Base-by-base conservation (phyloP, 2,113 vertebrate genomes). In the Trochalopteron elliotii region DNA sequence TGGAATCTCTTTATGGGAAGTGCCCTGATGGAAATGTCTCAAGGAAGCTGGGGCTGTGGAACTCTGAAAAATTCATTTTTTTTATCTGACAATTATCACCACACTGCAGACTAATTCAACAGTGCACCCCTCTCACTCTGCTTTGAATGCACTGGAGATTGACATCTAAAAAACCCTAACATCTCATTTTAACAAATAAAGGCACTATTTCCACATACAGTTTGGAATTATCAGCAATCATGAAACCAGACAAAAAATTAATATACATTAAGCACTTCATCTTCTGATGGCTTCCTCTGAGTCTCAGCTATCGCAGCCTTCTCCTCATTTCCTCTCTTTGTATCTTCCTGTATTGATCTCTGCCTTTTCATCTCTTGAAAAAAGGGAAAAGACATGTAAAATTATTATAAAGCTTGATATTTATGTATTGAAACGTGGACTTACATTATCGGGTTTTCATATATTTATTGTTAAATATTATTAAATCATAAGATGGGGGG, bases 341-440 rank as follows among this genome's bases (percentile, higher is more conserved):
- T 98, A 97, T 99, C 99, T 98, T 99, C 99, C 77, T 99, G 99
- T 95, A 98, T 98, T 96, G 99, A 99, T 97, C 99, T 99, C 97
- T 99, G 99, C 97, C 98, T 98, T 98, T 99, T 99, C 96, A 99
- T 98, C 98, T 99, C 99, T 99, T 98, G 94, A 96, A 97, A 96
- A 98, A 98, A 97, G 96, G 91, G 77, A 93, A 96, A 94, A 97
- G 95, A 98, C 98, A 98, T 98, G 98, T 98, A 98, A 98, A 98
- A 98, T 98, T 98, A 98, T 98, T 98, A 98, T 97, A 98, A 98
- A 98, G 96, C 95, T 98, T 98, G 98, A 98, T 98, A 98, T 98
- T 97, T 98, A 96, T 98, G 95, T 97, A 98, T 96, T 98, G 97
- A 98, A 98, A 98, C 64, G 86, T 89, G 96, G 96, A 89, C 96